Evolutionary conservation across 2,888 invertebrate genomes (phyloP).

Genomic region (Schizaphis graminum): DNA sequence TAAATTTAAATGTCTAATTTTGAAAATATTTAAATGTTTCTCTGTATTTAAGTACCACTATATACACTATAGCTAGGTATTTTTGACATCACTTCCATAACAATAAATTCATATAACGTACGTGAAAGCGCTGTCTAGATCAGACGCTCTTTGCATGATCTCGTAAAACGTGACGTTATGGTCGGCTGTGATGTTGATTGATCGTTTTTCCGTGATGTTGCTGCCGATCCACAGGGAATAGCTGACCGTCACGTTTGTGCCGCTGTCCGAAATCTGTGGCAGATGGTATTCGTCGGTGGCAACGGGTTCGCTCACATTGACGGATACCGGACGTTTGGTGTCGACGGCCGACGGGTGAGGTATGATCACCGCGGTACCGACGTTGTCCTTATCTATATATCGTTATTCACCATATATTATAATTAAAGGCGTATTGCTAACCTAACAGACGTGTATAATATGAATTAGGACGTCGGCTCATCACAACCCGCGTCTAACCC

Average conservation of each 20-base stretch:
- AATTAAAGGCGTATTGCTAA: background rate
- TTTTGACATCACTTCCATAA: background rate
- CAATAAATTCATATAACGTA: background rate
- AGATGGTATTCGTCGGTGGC: background rate
- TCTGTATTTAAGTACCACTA: too few relatives aligned
- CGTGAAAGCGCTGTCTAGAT: slow-evolving; percentile 75
- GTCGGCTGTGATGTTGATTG: slow-evolving; percentile 81
- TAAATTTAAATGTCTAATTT: background rate
- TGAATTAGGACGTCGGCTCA: background rate
- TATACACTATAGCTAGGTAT: too few relatives aligned
- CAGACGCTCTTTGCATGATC: slow-evolving; percentile 81
- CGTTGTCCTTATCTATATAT: slow-evolving; percentile 59
- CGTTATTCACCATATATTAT: background rate
- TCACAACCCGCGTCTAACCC: background rate
- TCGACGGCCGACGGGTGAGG: slow-evolving; percentile 61
- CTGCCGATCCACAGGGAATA: slow-evolving; percentile 92
- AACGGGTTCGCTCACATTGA: slow-evolving; percentile 17
- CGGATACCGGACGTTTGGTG: background rate
- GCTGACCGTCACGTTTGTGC: slow-evolving; percentile 79
- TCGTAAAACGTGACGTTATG: slow-evolving; percentile 78
- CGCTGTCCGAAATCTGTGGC: background rate
- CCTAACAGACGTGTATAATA: background rate
- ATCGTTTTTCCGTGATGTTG: slow-evolving; percentile 85
- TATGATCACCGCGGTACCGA: slow-evolving; percentile 67
- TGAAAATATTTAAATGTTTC: background rate